These are phyloP conservation scores for Campopleginae sp. DNA, from an alignment of 2,888 invertebrate species.

Conservation along the genomic window DNA sequence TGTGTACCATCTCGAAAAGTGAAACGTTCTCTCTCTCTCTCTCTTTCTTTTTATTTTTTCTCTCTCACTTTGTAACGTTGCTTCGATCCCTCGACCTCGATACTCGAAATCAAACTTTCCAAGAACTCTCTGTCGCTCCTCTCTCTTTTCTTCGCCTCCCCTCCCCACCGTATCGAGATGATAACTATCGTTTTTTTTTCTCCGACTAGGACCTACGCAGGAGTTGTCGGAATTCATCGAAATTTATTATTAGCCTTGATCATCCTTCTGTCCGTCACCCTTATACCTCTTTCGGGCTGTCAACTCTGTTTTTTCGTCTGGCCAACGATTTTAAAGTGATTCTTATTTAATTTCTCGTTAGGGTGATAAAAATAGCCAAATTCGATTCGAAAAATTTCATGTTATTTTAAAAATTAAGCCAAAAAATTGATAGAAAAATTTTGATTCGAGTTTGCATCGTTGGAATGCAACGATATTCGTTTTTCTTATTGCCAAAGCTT, in stretches of 20 bases:
- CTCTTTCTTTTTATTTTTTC: constrained; percentile 37
- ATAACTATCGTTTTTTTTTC: constrained; percentile 19
- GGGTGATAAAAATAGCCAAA: no score
- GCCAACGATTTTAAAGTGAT: no score
- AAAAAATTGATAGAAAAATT: no score
- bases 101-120: constrained; percentile 68
- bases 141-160: constrained; percentile 40
- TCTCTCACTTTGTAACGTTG: constrained; percentile 32
- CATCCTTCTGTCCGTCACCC: not conserved
- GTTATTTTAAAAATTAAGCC: not conserved
- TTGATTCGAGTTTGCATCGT: not conserved
- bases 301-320: no score
- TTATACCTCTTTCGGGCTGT: not conserved
- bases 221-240: not conserved
- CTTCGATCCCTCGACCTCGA: constrained; percentile 64
- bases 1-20: constrained; percentile 56
- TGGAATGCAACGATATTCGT: constrained; percentile 6
- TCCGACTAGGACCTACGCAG: not conserved
- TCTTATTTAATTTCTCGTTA: no score
- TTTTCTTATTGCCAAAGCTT: no score
- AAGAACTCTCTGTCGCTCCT: constrained; percentile 63
- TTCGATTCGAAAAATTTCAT: not conserved
- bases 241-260: not conserved
- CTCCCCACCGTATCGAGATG: not conserved
- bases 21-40: constrained; percentile 60